Evolutionary conservation across 2,888 invertebrate genomes (phyloP), one percentile per base, ranked within the genome.

Genomic region (Drosophila setosimentum): DNA sequence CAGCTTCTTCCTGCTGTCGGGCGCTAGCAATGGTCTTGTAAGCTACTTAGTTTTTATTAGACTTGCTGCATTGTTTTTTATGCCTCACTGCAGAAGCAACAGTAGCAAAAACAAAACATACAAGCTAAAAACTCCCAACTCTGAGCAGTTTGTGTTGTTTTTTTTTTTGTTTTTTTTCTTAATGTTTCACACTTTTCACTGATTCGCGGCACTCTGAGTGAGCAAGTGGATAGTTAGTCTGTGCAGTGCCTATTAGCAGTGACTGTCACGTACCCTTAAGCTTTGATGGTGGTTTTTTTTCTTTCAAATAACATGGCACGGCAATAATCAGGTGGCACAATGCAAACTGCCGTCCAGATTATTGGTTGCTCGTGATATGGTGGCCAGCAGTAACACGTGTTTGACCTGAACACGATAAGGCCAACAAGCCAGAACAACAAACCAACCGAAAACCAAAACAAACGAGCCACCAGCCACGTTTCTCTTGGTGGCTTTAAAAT

Each of bases 11-110:
- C 27, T 45, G 27, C 32, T 65, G 37, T 61, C 24, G 33, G 49
- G 35, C 24, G 40, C 58, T 45, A 70, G 87, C 71, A 83, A 74
- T 86, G 84, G 78, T 87, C 86, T 88, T 81, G 89, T 89, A 86
- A 86, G 86, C 86, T 89, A 86, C 90, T 86, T 86, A 86, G 88
- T 89, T 87, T 87, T 89, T 87, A 87, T 89, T 89, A 86, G 86
- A 88, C 86, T 88, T 79, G 86, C 76, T 83, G 88, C 86, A 89
- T 88, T 85, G 86, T 86, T 89, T 87, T 87, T 81, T 75, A 89
- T 87, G 79, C 67, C 73, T 51, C 69, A 83, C 68, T 64, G 57
- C 64, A 68, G 61, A 64, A 32, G 40, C 64, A 54, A 5, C 40
- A 42, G 2, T 45, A 33, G 11, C 48, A 30, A 30, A 45, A 21